A percentile compares a stretch with the other conserved stretches of the same genome.
These are phyloP conservation scores for Poeciliopsis infans DNA, from an alignment of 2,797 vertebrate species.

Conservation along the genomic window DNA sequence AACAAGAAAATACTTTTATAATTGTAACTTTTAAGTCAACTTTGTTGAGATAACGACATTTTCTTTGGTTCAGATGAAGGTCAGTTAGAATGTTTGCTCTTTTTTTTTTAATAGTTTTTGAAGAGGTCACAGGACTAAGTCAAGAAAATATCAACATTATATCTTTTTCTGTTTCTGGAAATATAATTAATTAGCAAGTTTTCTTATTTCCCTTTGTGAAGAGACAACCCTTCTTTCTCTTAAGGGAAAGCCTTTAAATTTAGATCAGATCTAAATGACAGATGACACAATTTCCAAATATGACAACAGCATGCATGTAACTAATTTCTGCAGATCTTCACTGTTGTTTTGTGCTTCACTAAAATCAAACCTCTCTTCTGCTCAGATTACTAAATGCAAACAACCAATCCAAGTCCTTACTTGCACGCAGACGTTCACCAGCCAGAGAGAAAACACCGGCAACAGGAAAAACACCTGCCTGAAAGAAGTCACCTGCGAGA, in stretches of 20 bases:
- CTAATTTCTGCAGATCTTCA: not conserved
- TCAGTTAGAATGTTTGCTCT: not conserved
- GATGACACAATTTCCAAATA: too few species aligned
- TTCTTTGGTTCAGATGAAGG: not conserved
- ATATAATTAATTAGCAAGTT: not conserved
- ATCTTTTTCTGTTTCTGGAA: not conserved
- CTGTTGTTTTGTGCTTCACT: constrained; percentile 40
- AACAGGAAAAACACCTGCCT: not conserved
- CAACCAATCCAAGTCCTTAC: constrained; percentile 70
- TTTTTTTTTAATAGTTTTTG: not conserved
- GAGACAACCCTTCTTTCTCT: not conserved
- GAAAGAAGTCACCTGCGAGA: constrained; percentile 29
- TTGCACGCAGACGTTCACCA: constrained; percentile 70
- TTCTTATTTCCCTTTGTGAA: not conserved
- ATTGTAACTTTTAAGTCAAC: not conserved
- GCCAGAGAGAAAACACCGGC: constrained; percentile 4
- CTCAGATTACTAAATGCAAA: constrained; percentile 78
- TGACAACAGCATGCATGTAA: not conserved
- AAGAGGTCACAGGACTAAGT: not conserved
- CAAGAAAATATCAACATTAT: not conserved
- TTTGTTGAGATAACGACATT: not conserved
- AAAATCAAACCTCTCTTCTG: constrained; percentile 73
- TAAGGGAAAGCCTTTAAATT: too few species aligned
- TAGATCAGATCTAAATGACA: too few species aligned
- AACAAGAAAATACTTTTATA: too few species aligned